Evolutionary conservation across 1,140 invertebrate genomes (phyloP), one percentile per base, ranked within the genome.

Genomic region (Polypedilum vanderplanki): DNA sequence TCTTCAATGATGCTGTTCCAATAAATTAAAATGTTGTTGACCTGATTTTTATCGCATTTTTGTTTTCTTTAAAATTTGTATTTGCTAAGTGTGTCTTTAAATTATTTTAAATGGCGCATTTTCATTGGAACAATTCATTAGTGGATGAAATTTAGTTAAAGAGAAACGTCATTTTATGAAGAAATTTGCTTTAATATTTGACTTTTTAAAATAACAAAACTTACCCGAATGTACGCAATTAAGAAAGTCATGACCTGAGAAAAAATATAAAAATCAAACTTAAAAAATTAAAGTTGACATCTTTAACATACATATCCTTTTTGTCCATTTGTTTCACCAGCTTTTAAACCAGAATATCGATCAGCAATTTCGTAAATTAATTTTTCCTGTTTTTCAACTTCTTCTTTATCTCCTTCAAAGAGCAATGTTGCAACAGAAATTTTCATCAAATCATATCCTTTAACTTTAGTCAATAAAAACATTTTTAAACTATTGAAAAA

Each of bases 181-280:
- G n/a, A n/a, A n/a, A n/a, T n/a, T n/a, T n/a, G n/a, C n/a, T n/a
- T n/a, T n/a, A n/a, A n/a, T n/a, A n/a, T n/a, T n/a, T n/a, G n/a
- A n/a, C n/a, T n/a, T n/a, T n/a, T n/a, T n/a, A n/a, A n/a, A n/a
- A n/a, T n/a, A n/a, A n/a, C n/a, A n/a, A n/a, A n/a, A 84, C 87
- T 87, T 82, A 93, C 94, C 81, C 97, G 87, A 17, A 99, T 90
- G 81, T 99, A 99, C 15, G 97, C 98, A 76, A 99, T 99, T n/a
- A 98, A 95, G 82, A 98, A 99, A 0, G 98, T 99, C 7, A 99
- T 82, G 76, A 95, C 65, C 65, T 70, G 10, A 18, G 10, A 20
- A 33, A n/a, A n/a, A 33, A 33, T 33, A 33, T 1, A 33, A 33
- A 3, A 33, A 33, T 33, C 1, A 33, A 33, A 1, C 1, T 3